Percentiles rank a stretch among this genome's conserved stretches.
These are phyloP conservation scores for Danionella cerebrum DNA, from an alignment of 2,113 vertebrate species.

Conservation along the genomic window DNA sequence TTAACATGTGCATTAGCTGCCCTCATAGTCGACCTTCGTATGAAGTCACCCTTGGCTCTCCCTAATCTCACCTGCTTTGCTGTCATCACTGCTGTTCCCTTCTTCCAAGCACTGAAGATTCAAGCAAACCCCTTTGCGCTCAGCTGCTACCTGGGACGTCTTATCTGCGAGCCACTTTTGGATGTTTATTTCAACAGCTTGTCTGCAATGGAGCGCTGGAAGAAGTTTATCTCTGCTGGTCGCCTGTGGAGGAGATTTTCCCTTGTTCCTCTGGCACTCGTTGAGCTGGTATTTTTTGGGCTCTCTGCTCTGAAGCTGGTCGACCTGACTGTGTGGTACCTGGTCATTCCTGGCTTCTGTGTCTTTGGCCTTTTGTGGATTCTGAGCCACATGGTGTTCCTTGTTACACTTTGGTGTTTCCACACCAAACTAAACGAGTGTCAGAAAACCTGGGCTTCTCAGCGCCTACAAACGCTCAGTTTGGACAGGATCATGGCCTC, in stretches of 20 bases:
- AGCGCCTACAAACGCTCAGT: conserved; percentile 73
- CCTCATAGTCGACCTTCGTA: conserved; percentile 87
- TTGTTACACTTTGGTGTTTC: conserved; percentile 96
- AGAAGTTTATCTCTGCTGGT: conserved; percentile 80
- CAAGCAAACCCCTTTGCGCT: conserved; percentile 82
- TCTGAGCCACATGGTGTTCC: conserved; percentile 87
- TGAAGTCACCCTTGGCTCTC: conserved; percentile 90
- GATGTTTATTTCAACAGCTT: conserved; percentile 92
- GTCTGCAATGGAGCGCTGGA: conserved; percentile 87
- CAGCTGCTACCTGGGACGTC: conserved; percentile 85
- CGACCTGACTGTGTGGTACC: conserved; percentile 85
- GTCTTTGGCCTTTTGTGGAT: conserved; percentile 93
- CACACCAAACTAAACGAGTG: conserved; percentile 91
- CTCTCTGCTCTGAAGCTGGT: conserved; percentile 86
- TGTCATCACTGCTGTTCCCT: conserved; percentile 70
- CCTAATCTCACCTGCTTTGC: conserved; percentile 81
- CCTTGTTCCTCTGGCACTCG: conserved; percentile 72
- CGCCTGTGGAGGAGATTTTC: conserved; percentile 81
- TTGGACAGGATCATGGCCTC: conserved; percentile 95
- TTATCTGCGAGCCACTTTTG: conserved; percentile 85
- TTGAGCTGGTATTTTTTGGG: conserved; percentile 80
- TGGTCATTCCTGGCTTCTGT: conserved; percentile 94
- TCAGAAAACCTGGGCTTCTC: conserved; percentile 78
- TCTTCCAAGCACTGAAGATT: conserved; percentile 80
- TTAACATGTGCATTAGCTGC: conserved; percentile 78